phyloP scores from a whole-genome alignment of 2,888 invertebrate genomes.

The Stegophylla sp. region DNA sequence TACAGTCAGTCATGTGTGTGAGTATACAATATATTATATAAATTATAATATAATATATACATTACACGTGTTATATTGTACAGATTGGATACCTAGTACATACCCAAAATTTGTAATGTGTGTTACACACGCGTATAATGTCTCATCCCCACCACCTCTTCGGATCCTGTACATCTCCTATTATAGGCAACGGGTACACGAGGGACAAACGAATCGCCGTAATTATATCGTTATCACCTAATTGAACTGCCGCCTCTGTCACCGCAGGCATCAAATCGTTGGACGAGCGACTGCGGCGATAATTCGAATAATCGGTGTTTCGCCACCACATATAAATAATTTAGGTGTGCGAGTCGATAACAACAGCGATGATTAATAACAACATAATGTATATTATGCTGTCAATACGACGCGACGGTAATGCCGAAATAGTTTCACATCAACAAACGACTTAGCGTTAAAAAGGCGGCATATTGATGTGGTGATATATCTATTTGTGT shows the following conservation, averaged over 20 bases:
- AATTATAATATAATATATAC: not conserved
- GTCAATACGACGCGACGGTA: not conserved
- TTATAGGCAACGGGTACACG: not conserved
- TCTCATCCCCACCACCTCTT: too few relatives aligned
- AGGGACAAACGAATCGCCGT: not conserved
- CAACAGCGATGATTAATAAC: conserved; percentile 2
- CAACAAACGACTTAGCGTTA: not conserved
- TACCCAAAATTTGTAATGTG: not conserved
- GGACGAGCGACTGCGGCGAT: not conserved
- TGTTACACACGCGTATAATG: too few relatives aligned
- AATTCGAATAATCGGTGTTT: conserved; percentile 29
- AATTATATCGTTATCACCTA: conserved; percentile 8
- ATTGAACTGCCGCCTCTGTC: not conserved
- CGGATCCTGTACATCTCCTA: not conserved
- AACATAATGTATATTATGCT: not conserved
- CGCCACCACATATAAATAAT: not conserved
- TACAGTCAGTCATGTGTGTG: not conserved
- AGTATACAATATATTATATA: not conserved
- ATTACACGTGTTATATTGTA: not conserved
- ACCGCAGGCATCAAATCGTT: conserved; percentile 1
- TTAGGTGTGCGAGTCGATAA: not conserved
- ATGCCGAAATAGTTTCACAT: conserved; percentile 8
- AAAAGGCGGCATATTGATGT: too few relatives aligned
- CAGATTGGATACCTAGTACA: too few relatives aligned
- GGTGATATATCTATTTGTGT: too few relatives aligned